A percentile compares a stretch with the other conserved stretches of the same genome.
phyloP scores from a whole-genome alignment of 1,140 invertebrate species.

The Vanessa tameamea region DNA sequence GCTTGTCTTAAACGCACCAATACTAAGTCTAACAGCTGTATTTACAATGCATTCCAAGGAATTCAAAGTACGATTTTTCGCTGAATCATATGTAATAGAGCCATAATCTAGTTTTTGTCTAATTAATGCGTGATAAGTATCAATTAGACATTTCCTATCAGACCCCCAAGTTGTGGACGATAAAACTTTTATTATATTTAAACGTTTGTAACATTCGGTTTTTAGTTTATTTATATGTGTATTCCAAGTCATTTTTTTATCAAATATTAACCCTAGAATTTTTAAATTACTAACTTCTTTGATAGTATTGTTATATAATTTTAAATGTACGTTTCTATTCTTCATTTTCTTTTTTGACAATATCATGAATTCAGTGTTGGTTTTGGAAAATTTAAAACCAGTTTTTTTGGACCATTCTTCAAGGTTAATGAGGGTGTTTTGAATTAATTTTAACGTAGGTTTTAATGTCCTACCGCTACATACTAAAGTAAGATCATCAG shows the following conservation, averaged over 20 bases:
- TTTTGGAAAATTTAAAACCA: conserved; percentile 25
- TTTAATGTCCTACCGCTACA: conserved; percentile 27
- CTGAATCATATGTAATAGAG: conserved; percentile 33
- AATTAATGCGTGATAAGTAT: conserved; percentile 32
- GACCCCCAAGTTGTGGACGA: conserved; percentile 34
- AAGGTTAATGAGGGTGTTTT: conserved; percentile 9
- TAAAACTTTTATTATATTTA: conserved; percentile 33
- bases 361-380: conserved; percentile 22
- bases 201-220: conserved; percentile 33
- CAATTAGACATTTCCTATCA: conserved; percentile 26
- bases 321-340: conserved; percentile 17
- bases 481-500: conserved; percentile 30
- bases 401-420: conserved; percentile 8
- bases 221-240: conserved; percentile 33
- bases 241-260: conserved; percentile 34
- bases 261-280: conserved; percentile 32
- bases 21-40: conserved; percentile 30
- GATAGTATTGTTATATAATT: conserved; percentile 17
- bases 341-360: conserved; percentile 25
- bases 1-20: conserved; percentile 26
- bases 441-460: conserved; percentile 24
- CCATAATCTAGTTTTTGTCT: conserved; percentile 39
- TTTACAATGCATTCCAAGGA: conserved; percentile 32
- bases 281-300: conserved; percentile 36
- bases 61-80: conserved; percentile 23